Percentiles rank a stretch among this genome's conserved stretches.
phyloP scores from a whole-genome alignment of 2,113 vertebrate genomes.

The Delphinapterus leucas region DNA sequence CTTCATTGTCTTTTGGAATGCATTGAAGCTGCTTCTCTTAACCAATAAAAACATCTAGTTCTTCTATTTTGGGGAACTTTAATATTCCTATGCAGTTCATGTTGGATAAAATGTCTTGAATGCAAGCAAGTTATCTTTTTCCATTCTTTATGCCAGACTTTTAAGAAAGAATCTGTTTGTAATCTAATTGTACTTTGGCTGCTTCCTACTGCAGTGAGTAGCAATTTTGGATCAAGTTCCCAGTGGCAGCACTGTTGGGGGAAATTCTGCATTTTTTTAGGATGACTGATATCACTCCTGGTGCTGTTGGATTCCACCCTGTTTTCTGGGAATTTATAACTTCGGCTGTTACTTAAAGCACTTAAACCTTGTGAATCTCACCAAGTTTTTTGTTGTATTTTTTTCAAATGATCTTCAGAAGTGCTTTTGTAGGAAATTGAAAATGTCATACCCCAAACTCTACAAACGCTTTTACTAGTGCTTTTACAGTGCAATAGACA shows the following conservation, averaged over 20 bases:
- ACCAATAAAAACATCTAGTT: slow-evolving; percentile 39
- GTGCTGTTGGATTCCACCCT: neutral
- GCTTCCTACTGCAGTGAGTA: neutral
- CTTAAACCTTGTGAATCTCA: slow-evolving; percentile 13
- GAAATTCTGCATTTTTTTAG: slow-evolving; percentile 19
- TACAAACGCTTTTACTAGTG: neutral
- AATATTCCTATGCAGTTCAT: slow-evolving; percentile 4
- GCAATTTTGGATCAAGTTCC: neutral
- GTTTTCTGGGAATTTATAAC: slow-evolving; percentile 14
- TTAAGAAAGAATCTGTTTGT: slow-evolving; percentile 13
- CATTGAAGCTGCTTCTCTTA: slow-evolving; percentile 33
- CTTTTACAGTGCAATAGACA: neutral
- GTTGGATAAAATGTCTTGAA: slow-evolving; percentile 30
- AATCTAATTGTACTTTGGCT: slow-evolving; percentile 6
- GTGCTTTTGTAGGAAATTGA: neutral
- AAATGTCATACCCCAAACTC: neutral
- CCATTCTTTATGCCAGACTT: neutral
- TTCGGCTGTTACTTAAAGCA: slow-evolving; percentile 18
- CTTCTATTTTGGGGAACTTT: slow-evolving; percentile 5
- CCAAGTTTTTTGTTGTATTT: neutral
- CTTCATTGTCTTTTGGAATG: slow-evolving; percentile 42
- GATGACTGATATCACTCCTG: neutral
- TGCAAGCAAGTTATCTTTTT: neutral
- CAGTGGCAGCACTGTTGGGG: neutral
- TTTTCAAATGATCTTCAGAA: neutral